Evolutionary conservation across 2,797 vertebrate species (phyloP).

Genomic region (Myotis findleyi): DNA sequence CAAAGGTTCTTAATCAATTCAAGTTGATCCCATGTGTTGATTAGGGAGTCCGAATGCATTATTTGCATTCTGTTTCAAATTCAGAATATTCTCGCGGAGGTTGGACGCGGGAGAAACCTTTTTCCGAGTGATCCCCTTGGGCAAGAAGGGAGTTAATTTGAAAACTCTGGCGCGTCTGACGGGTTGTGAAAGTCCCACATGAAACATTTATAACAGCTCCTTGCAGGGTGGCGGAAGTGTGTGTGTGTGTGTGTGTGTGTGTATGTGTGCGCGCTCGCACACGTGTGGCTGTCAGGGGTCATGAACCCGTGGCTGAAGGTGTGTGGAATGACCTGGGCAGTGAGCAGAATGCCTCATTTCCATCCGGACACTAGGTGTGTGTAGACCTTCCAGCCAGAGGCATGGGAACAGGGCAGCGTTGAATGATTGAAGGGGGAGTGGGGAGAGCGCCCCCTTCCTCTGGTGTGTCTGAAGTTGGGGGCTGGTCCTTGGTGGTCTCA

Average conservation of each 20-base stretch:
- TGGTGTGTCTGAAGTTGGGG: fast-evolving
- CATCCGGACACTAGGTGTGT: neutral
- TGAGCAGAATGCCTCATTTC: neutral
- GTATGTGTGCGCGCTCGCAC: fast-evolving
- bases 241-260: neutral
- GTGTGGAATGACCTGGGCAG: neutral
- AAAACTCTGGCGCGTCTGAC: conserved; percentile 66
- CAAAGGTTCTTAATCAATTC: conserved; percentile 83
- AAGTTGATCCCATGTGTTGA: conserved; percentile 80
- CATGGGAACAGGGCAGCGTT: too few relatives aligned
- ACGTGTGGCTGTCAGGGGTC: neutral
- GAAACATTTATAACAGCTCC: conserved; percentile 65
- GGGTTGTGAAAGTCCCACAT: neutral
- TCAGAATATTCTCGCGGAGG: conserved; percentile 58
- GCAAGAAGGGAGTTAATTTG: conserved; percentile 68
- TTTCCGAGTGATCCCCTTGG: conserved; percentile 68
- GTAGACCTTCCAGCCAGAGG: neutral
- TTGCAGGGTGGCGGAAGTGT: neutral
- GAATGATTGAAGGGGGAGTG: neutral
- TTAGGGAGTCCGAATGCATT: conserved; percentile 70
- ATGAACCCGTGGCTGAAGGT: neutral
- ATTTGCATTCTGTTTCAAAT: conserved; percentile 80
- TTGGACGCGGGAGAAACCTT: conserved; percentile 65
- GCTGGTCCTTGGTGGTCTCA: neutral
- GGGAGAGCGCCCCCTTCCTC: neutral